Conservation (phyloP, 23 tunicate genomes). For the Trididemnum miniatum region DNA sequence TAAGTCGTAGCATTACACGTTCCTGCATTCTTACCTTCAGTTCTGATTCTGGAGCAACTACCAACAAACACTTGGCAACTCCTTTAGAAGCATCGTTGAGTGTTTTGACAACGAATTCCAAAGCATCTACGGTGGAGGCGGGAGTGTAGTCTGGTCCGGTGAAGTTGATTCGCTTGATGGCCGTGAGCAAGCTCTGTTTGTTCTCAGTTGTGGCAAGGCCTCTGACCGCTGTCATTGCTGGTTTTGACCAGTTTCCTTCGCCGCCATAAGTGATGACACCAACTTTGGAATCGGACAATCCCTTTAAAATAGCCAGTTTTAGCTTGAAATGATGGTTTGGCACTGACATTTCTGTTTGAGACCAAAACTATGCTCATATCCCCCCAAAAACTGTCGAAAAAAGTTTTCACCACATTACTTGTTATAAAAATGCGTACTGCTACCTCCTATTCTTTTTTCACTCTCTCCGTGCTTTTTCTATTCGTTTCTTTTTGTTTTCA, state of each 20-base stretch:
- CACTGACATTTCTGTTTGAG: too few species aligned
- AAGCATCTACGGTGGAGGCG: conserved; percentile 1
- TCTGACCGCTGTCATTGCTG: neutral
- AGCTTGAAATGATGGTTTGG: too few species aligned
- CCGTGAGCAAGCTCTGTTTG: neutral
- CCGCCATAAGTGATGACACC: conserved; percentile 33
- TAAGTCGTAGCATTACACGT: too few species aligned
- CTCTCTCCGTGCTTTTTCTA: too few species aligned
- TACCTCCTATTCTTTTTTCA: too few species aligned
- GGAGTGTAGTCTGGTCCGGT: conserved; percentile 17
- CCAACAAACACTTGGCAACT: conserved; percentile 2
- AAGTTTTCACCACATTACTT: too few species aligned
- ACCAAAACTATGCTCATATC: too few species aligned
- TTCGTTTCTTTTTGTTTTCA: too few species aligned
- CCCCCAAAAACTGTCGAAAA: too few species aligned
- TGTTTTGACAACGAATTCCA: conserved; percentile 2
- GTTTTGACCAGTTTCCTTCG: neutral
- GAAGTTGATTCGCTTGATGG: neutral
- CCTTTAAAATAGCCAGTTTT: too few species aligned
- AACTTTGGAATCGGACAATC: conserved; percentile 24
- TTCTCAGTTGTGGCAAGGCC: neutral
- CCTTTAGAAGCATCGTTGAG: conserved; percentile 1
- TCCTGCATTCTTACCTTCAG: conserved; percentile 23
- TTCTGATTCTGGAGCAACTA: conserved; percentile 27
- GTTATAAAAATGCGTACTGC: too few species aligned